Conservation (phyloP, 2,888 invertebrate species). For the Dryadula phaetusa region DNA sequence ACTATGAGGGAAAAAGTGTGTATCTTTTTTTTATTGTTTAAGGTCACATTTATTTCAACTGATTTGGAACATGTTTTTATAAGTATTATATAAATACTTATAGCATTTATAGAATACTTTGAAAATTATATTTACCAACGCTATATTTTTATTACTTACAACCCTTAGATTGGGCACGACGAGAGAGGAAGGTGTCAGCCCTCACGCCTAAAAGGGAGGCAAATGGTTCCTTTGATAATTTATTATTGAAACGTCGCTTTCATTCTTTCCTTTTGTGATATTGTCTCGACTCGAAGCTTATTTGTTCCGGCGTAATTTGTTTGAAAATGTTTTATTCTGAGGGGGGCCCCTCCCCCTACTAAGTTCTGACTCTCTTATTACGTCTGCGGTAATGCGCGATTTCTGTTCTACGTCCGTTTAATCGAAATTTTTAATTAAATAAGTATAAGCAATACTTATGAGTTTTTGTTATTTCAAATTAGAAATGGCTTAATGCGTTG, state of each 20-base stretch:
- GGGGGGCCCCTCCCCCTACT: constrained; percentile 41
- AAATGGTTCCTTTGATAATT: constrained; percentile 70
- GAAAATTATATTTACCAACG: background rate
- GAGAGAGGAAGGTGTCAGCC: constrained; percentile 68
- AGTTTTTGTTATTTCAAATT: constrained; percentile 16
- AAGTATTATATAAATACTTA: too few species aligned
- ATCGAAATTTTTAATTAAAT: constrained; percentile 36
- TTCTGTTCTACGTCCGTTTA: constrained; percentile 39
- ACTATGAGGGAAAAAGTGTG: too few species aligned
- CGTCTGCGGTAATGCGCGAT: constrained; percentile 47
- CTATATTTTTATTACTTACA: constrained; percentile 11
- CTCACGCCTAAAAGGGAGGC: constrained; percentile 56
- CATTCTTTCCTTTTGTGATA: constrained; percentile 73
- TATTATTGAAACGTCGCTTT: constrained; percentile 77
- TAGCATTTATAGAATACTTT: too few species aligned
- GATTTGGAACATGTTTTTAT: too few species aligned
- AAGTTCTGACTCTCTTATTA: constrained; percentile 42
- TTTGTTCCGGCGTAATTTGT: constrained; percentile 71
- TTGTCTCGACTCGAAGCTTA: constrained; percentile 67
- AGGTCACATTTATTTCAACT: too few species aligned
- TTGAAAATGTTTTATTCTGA: constrained; percentile 54
- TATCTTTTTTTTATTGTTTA: too few species aligned
- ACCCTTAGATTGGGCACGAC: constrained; percentile 60
- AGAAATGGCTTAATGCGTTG: background rate
- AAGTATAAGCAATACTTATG: constrained; percentile 13